Conservation (phyloP, 2,888 invertebrate genomes). For the Gandaritis pyraliata region DNA sequence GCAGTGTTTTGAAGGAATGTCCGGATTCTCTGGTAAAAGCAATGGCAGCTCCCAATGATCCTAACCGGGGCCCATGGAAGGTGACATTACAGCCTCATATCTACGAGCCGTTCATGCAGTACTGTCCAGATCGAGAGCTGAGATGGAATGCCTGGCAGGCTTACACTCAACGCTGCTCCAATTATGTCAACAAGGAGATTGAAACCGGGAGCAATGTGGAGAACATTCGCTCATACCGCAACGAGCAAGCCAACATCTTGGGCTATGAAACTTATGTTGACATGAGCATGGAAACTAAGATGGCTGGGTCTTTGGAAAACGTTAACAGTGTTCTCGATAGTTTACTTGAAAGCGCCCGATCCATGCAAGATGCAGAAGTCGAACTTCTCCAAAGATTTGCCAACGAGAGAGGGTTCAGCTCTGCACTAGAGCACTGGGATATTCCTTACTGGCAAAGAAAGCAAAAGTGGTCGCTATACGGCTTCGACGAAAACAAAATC, state of each 20-base stretch:
- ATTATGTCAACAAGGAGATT: constrained; percentile 84
- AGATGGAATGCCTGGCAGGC: constrained; percentile 95
- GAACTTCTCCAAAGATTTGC: constrained; percentile 89
- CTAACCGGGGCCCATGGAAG: constrained; percentile 92
- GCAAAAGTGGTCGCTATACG: constrained; percentile 87
- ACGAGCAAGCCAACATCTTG: constrained; percentile 89
- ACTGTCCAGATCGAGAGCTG: constrained; percentile 91
- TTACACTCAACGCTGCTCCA: constrained; percentile 88
- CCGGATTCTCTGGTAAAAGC: constrained; percentile 87
- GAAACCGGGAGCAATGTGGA: constrained; percentile 91
- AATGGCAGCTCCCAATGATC: constrained; percentile 86
- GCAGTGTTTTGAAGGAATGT: constrained; percentile 88
- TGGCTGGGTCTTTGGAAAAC: constrained; percentile 92
- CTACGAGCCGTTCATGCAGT: constrained; percentile 90
- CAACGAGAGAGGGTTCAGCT: constrained; percentile 87
- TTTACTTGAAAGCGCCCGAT: constrained; percentile 87
- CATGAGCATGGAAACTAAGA: constrained; percentile 96
- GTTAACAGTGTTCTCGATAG: constrained; percentile 88
- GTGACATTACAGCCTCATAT: constrained; percentile 90
- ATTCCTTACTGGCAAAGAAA: constrained; percentile 94
- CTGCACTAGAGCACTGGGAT: constrained; percentile 91
- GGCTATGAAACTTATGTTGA: constrained; percentile 92
- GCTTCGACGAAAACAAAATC: constrained; percentile 88
- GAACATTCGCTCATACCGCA: constrained; percentile 88
- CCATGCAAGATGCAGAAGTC: constrained; percentile 91